Base-by-base conservation (phyloP, 2,888 invertebrate species). In the Epinotia bilunana region DNA sequence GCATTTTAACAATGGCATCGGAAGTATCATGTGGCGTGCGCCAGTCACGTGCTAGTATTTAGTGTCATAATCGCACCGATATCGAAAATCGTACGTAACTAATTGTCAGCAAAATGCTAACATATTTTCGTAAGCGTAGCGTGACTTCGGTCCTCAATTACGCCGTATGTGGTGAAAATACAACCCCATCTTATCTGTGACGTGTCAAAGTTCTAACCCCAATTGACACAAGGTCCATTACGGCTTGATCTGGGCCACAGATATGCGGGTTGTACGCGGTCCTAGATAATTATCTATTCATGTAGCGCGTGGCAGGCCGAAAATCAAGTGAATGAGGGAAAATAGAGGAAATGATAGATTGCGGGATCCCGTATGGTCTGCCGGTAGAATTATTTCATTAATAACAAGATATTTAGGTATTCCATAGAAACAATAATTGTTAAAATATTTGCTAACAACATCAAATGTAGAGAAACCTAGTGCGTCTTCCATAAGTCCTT, bases 41-140 rank as follows among this genome's bases (percentile, higher is more conserved):
- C 53, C 55, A 70, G 63, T 55, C 70, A 76, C 70, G 70, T 74
- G 74, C n/a, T 46, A 70, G 69, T 71, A 69, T 72, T 75, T 75
- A 75, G 75, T 75, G 60, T 67, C 28, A 67, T 76, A 69, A 76
- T 76, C 64, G 61, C 57, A 61, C 53, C 70, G 71, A 61, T 73
- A 74, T 68, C 75, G 70, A 65, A 53, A 65, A 61, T 68, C 76
- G 70, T 72, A 76, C 68, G 74, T 65, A 73, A 67, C 71, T 77
- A 77, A 78, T 76, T 77, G 77, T 74, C 63, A 67, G 78, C 81
- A 83, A 84, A 86, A 85, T 80, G 82, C 80, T 83, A 84, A 85
- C 90, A 91, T 90, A 85, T 91, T 89, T 88, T 84, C 74, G 83
- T 90, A 90, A 90, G 87, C 86, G 87, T 86, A 82, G 89, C 87